Percentiles rank a stretch among this genome's conserved stretches.
Evolutionary conservation across 2,113 vertebrate species (phyloP).

Genomic region (Paracanthobrama guichenoti): DNA sequence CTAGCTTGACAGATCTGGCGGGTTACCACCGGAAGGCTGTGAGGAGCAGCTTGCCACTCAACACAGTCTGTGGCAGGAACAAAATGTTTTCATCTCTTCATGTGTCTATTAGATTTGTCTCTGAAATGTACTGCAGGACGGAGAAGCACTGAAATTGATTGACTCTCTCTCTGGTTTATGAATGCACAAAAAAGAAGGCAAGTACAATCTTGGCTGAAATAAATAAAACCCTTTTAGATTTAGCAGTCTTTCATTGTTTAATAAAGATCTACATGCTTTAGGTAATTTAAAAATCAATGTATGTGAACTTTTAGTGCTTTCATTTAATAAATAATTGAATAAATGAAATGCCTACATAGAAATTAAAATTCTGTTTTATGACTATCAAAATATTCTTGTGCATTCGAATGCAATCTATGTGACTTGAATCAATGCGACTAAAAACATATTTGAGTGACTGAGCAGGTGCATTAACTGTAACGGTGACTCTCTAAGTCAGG

Average conservation of each 20-base stretch:
- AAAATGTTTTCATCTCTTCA: conserved; percentile 64
- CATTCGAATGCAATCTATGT: background rate
- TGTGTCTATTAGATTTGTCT: conserved; percentile 68
- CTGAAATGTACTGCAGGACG: conserved; percentile 60
- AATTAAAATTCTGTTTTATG: too few species aligned
- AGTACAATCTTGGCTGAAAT: background rate
- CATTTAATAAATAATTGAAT: background rate
- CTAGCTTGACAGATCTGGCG: conserved; percentile 57
- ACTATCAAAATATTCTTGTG: background rate
- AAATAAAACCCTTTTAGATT: background rate
- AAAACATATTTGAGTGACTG: background rate
- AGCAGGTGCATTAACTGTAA: conserved; percentile 22
- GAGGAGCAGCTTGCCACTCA: conserved; percentile 52
- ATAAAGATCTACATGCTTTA: background rate
- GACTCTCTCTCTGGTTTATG: background rate
- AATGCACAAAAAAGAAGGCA: background rate
- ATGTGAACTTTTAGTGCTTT: background rate
- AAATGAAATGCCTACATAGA: background rate
- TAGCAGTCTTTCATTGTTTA: background rate
- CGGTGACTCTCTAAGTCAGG: background rate
- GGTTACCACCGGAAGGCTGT: conserved; percentile 57
- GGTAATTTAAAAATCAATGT: background rate
- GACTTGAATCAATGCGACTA: background rate
- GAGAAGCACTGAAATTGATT: conserved; percentile 59
- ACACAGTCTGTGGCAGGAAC: conserved; percentile 59